Conservation (phyloP, 1,140 invertebrate species). For the Aphelinus atriplicis region DNA sequence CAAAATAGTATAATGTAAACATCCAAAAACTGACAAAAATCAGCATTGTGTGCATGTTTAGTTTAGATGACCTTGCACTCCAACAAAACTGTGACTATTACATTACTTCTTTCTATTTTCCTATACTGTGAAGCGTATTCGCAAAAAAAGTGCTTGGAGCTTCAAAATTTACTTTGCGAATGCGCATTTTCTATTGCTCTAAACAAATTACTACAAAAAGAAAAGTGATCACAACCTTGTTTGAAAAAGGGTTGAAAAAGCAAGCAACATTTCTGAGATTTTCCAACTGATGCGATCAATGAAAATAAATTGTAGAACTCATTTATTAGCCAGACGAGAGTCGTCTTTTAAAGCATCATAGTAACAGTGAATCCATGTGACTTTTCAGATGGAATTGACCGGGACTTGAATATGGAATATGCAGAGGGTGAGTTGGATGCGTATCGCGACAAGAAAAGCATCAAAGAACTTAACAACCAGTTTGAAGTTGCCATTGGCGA, state of each 20-base stretch:
- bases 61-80: slow-evolving; percentile 15
- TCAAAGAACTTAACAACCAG: slow-evolving; percentile 76
- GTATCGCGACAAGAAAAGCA: slow-evolving; percentile 85
- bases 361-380: slow-evolving; percentile 35
- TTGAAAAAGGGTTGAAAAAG: background rate
- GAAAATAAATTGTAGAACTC: slow-evolving; percentile 15
- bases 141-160: slow-evolving; percentile 32
- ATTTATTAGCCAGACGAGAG: background rate
- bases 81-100: slow-evolving; percentile 9
- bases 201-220: background rate
- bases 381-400: slow-evolving; percentile 67
- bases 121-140: slow-evolving; percentile 27
- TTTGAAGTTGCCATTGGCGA: slow-evolving; percentile 90
- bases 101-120: slow-evolving; percentile 2
- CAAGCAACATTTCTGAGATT: slow-evolving; percentile 27
- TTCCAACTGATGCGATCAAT: slow-evolving; percentile 14
- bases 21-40: slow-evolving; percentile 4
- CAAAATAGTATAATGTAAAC: background rate
- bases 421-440: slow-evolving; percentile 80
- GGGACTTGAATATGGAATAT: slow-evolving; percentile 77
- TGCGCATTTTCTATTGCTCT: slow-evolving; percentile 5
- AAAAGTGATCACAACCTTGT: background rate
- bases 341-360: background rate
- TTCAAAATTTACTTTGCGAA: slow-evolving; percentile 30
- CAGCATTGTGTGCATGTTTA: slow-evolving; percentile 29